Conservation (phyloP, 2,888 invertebrate species). For the Oligia fasciuncula region DNA sequence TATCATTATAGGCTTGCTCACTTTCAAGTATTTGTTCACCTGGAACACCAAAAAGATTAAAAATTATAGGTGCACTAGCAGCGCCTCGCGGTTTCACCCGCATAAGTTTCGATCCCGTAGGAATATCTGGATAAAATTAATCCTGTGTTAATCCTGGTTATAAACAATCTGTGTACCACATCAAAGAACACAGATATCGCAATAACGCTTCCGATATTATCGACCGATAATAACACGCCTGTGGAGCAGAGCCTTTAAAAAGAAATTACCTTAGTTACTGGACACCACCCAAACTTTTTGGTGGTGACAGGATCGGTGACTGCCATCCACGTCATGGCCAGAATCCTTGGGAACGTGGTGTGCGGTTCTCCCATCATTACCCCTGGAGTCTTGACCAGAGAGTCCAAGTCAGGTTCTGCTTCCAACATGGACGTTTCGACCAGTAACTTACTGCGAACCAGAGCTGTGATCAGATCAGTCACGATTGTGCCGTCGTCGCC, state of each 20-base stretch:
- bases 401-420: slow-evolving; percentile 80
- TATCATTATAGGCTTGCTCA: slow-evolving; percentile 71
- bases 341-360: slow-evolving; percentile 80
- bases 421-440: slow-evolving; percentile 81
- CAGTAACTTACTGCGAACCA: slow-evolving; percentile 77
- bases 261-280: slow-evolving; percentile 74
- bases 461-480: slow-evolving; percentile 75
- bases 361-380: slow-evolving; percentile 84
- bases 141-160: too few relatives aligned
- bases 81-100: background rate
- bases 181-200: background rate
- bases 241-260: background rate
- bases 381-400: slow-evolving; percentile 80
- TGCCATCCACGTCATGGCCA: slow-evolving; percentile 81
- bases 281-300: slow-evolving; percentile 82
- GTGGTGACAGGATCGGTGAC: slow-evolving; percentile 78
- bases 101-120: background rate
- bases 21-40: slow-evolving; percentile 76
- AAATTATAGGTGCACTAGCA: background rate
- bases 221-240: background rate
- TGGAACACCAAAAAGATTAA: slow-evolving; percentile 46
- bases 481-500: slow-evolving; percentile 80
- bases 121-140: too few relatives aligned
- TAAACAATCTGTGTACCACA: too few relatives aligned
- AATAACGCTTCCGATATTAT: background rate